Evolutionary conservation across 1,140 invertebrate species (phyloP).

Genomic region (Aphidius gifuensis): DNA sequence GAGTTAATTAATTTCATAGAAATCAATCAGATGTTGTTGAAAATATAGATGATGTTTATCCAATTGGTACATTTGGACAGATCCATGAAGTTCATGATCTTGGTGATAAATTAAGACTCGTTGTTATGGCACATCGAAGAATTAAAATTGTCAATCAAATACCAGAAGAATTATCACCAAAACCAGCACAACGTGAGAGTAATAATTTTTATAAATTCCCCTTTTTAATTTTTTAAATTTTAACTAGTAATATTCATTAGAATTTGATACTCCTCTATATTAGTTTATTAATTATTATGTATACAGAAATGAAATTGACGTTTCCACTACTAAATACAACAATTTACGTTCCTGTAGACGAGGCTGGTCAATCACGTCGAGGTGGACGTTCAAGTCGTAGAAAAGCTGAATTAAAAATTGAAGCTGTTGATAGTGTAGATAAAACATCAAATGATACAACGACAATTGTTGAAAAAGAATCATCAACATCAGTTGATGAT

Average conservation of each 20-base stretch:
- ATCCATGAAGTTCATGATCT: conserved; percentile 97
- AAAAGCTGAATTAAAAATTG: conserved; percentile 28
- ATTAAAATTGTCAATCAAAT: conserved; percentile 78
- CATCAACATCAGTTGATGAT: not conserved
- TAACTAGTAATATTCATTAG: too few relatives aligned
- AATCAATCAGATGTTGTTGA: conserved; percentile 87
- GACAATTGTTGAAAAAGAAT: conserved; percentile 5
- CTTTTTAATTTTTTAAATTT: too few relatives aligned
- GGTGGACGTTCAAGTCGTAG: conserved; percentile 23
- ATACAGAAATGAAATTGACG: conserved; percentile 56
- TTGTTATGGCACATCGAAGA: conserved; percentile 91
- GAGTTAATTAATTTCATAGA: conserved; percentile 40
- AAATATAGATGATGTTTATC: conserved; percentile 83
- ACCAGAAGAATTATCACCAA: conserved; percentile 63
- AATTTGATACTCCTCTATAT: too few relatives aligned
- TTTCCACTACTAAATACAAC: conserved; percentile 67
- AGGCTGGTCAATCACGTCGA: conserved; percentile 30
- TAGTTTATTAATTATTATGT: conserved; percentile 25
- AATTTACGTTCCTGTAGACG: conserved; percentile 60
- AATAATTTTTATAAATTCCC: conserved; percentile 9
- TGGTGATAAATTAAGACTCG: conserved; percentile 85
- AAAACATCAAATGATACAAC: not conserved
- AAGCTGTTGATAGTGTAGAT: not conserved
- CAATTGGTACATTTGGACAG: conserved; percentile 94
- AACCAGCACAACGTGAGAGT: conserved; percentile 53